A percentile compares a stretch with the other conserved stretches of the same genome.
Conservation (phyloP, 2,113 vertebrate species). For the Paedocypris sp. region DNA sequence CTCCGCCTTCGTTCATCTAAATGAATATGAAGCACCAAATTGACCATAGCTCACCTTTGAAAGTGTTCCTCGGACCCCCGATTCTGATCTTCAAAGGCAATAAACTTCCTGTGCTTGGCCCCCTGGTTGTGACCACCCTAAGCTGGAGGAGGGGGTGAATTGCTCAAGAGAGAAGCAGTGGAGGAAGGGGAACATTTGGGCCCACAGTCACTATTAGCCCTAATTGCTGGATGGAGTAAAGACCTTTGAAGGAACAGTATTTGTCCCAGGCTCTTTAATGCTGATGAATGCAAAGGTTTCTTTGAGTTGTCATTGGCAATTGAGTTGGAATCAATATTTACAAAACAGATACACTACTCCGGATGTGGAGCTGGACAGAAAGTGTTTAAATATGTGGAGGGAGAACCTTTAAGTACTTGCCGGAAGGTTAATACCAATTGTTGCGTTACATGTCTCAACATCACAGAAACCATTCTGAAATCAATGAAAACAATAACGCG, state of each 20-base stretch:
- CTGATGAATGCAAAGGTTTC: constrained; percentile 52
- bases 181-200: constrained; percentile 25
- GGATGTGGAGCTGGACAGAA: constrained; percentile 19
- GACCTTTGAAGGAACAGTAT: constrained; percentile 58
- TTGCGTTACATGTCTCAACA: not conserved
- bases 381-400: constrained; percentile 35
- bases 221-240: constrained; percentile 59
- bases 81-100: constrained; percentile 55
- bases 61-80: constrained; percentile 57
- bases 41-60: constrained; percentile 54
- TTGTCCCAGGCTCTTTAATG: constrained; percentile 47
- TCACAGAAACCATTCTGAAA: too few relatives aligned
- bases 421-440: not conserved
- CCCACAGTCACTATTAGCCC: constrained; percentile 67
- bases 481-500: too few relatives aligned
- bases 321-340: constrained; percentile 64
- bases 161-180: constrained; percentile 30
- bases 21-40: constrained; percentile 63
- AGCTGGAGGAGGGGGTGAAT: constrained; percentile 8
- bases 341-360: constrained; percentile 59
- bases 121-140: constrained; percentile 44
- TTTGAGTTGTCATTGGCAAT: constrained; percentile 71
- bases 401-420: constrained; percentile 23
- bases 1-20: constrained; percentile 47
- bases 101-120: constrained; percentile 49